A percentile compares a stretch with the other conserved stretches of the same genome.
These are phyloP conservation scores for Parasteatoda tepidariorum DNA, from an alignment of 1,140 invertebrate genomes.

Conservation along the genomic window DNA sequence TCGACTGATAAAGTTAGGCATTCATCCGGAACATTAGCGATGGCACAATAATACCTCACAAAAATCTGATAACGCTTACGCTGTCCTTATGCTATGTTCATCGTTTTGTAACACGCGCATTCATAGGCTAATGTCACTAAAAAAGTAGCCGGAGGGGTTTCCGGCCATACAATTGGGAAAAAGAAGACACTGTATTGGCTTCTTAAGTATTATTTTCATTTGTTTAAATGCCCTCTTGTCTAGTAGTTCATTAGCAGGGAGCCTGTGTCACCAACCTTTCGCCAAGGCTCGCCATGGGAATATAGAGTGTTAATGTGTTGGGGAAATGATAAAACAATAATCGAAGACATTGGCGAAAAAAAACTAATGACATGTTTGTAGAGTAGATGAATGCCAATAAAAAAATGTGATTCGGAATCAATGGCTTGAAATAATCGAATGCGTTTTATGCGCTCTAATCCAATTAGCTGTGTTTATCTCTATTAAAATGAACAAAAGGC, in stretches of 20 bases:
- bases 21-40: slow-evolving; percentile 8
- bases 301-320: too few relatives aligned
- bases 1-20: not conserved
- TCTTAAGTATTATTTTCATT: not conserved
- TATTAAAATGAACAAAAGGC: too few relatives aligned
- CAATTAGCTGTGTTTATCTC: too few relatives aligned
- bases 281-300: too few relatives aligned
- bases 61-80: not conserved
- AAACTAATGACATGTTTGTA: too few relatives aligned
- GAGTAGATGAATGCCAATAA: too few relatives aligned
- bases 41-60: not conserved
- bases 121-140: slow-evolving; percentile 14
- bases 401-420: too few relatives aligned
- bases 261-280: not conserved
- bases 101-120: slow-evolving; percentile 27
- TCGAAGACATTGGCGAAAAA: too few relatives aligned
- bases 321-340: too few relatives aligned
- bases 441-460: too few relatives aligned
- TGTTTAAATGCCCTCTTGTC: not conserved
- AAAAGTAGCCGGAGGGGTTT: slow-evolving; percentile 14
- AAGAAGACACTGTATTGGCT: not conserved
- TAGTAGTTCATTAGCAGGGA: slow-evolving; percentile 4
- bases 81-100: not conserved
- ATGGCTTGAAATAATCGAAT: too few relatives aligned
- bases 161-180: slow-evolving; percentile 29